Evolutionary conservation across 2,888 invertebrate genomes (phyloP), one percentile per base, ranked within the genome.

Genomic region (Epistrophe grossulariae): DNA sequence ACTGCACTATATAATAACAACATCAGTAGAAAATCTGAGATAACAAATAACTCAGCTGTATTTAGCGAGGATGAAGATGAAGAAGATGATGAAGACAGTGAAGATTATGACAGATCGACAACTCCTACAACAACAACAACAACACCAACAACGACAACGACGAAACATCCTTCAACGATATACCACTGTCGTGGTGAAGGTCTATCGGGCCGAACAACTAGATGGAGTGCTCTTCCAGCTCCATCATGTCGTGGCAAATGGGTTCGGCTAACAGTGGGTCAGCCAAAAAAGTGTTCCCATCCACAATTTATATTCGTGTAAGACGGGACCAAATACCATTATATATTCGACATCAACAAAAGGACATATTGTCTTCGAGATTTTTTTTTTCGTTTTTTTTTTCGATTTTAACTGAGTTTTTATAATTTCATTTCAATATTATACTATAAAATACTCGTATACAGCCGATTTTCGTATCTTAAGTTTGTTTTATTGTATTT

Each of bases 231-330:
- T 45, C 94, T 98, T 43, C 95, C 97, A 62, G 96, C 96, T n/a
- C 96, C 96, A 0, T 96, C 97, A 90, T 98, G 98, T 92, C 97
- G 97, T 90, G 98, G 98, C 50, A 97, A 97, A 91, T 98, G 98
- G 98, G 93, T 96, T 62, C 95, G 97, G 64, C 91, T 94, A 77
- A 93, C 93, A 84, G 91, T 94, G 0, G 92, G 92, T 1, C 90
- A 92, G 88, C 92, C 92, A 76, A 92, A 92, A 89, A 93, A 92
- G 88, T 93, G 93, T 90, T 89, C 90, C 89, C 91, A 91, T 81
- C 91, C 93, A 66, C 92, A 93, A 88, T 93, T 93, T 89, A 92
- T 92, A 89, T 93, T 93, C 84, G 92, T 93, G 90, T 93, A 93
- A 91, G 13, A 15, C 31, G 48, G 28, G 57, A 80, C 64, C 64